phyloP scores from a whole-genome alignment of 2,797 vertebrate genomes.

The Zalophus californianus region DNA sequence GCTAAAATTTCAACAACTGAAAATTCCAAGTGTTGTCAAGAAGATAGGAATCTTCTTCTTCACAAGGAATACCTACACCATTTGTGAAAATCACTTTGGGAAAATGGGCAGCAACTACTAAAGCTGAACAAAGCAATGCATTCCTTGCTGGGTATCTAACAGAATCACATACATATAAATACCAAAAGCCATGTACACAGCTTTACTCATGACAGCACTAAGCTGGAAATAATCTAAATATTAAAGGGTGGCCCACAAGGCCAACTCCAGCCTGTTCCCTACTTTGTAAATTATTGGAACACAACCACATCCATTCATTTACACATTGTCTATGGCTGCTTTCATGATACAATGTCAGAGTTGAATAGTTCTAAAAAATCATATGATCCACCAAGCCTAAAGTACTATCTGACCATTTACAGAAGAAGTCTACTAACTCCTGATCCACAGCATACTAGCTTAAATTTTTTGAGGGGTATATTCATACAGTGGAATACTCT shows the following conservation, averaged over 20 bases:
- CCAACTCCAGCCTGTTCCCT: background rate
- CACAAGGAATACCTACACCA: background rate
- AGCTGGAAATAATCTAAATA: conserved; percentile 22
- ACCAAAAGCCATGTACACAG: background rate
- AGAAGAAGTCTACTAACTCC: background rate
- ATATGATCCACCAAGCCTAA: background rate
- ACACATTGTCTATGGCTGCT: background rate
- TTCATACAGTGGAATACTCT: background rate
- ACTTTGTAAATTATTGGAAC: background rate
- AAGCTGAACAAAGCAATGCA: background rate
- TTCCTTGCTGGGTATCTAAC: background rate
- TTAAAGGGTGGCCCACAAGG: background rate
- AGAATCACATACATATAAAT: background rate
- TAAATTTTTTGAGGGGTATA: background rate
- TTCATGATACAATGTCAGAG: background rate
- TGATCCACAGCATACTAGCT: background rate
- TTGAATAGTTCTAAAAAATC: background rate
- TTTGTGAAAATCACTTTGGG: conserved; percentile 21
- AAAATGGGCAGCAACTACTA: background rate
- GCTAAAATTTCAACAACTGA: background rate
- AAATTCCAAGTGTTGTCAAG: background rate
- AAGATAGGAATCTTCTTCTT: background rate
- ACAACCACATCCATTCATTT: background rate
- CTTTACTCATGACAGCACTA: background rate
- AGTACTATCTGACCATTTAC: background rate